Evolutionary conservation across 1,140 invertebrate genomes (phyloP), one percentile per base, ranked within the genome.

Genomic region (Streblospio benedicti): DNA sequence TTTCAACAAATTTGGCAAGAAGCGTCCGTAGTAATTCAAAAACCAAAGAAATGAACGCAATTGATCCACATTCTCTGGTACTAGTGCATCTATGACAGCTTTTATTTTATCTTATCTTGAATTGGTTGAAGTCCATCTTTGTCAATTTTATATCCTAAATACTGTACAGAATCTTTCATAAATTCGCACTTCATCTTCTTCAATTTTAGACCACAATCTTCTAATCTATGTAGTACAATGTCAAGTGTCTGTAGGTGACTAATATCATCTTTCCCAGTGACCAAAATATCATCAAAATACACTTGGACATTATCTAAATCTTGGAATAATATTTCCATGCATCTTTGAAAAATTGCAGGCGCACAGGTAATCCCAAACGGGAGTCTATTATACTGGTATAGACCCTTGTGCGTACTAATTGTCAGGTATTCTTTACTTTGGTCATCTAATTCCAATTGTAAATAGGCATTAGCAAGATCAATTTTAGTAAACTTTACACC

Each of bases 321-420:
- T 47, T 57, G 50, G 31, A 82, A 59, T 1, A 73, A 33, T 59
- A 71, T 60, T 41, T 80, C 76, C 25, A 83, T 79, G 18, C 75
- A 67, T 58, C 72, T 33, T 64, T 84, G 78, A 61, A 83, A 84
- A 59, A 80, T 74, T n/a, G 70, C 64, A 25, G 81, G 78, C 0
- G 80, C 78, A n/a, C 71, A 72, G 58, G 75, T 72, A 5, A 83
- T 71, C 12, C 79, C 81, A 71, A 81, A 83, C 4, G 38, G 18
- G n/a, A 84, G 58, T 3, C 79, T 54, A 32, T 76, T 77, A n/a
- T 80, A 76, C 5, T 66, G 61, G 64, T 73, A 82, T n/a, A 81
- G 54, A 4, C 81, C 80, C 47, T 70, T 71, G 25, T 74, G 76
- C 27, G 76, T 79, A 47, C 71, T 73, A 27, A 77, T 70, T 69